Conservation (phyloP, 2,888 invertebrate species). For the Pardosa pseudoannulata region DNA sequence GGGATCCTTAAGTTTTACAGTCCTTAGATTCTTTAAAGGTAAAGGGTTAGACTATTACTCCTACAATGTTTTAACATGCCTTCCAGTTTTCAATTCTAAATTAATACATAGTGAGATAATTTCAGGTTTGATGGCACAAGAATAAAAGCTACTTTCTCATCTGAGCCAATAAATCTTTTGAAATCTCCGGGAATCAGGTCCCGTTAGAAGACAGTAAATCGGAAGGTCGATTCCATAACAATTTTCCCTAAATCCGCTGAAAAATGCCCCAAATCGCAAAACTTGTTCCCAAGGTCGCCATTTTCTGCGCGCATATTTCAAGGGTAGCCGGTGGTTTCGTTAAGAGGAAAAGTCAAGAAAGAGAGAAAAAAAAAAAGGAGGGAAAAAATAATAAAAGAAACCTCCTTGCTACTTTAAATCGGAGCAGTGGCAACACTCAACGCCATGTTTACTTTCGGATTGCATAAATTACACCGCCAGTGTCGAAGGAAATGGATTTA, state of each 20-base stretch:
- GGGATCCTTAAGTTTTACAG: no score
- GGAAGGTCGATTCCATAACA: neutral
- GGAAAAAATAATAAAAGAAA: neutral
- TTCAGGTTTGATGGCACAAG: no score
- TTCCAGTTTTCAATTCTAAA: no score
- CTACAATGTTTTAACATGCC: no score
- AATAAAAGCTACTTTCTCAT: no score
- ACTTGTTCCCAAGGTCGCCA: conserved; percentile 2
- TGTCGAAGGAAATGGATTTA: no score
- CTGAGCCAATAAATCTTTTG: no score
- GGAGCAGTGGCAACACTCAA: neutral
- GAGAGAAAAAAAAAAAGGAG: neutral
- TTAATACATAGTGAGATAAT: no score
- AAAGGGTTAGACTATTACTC: no score
- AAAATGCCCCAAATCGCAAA: conserved; percentile 8
- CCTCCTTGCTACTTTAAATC: neutral
- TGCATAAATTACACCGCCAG: neutral
- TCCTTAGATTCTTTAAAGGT: no score
- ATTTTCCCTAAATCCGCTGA: neutral
- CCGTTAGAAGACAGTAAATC: no score
- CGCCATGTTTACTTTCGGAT: neutral
- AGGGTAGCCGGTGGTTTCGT: conserved; percentile 7
- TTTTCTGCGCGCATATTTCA: neutral
- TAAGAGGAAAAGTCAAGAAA: neutral
- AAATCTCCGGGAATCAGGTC: no score